Evolutionary conservation across 2,113 vertebrate genomes (phyloP).

Genomic region (Gobius niger): DNA sequence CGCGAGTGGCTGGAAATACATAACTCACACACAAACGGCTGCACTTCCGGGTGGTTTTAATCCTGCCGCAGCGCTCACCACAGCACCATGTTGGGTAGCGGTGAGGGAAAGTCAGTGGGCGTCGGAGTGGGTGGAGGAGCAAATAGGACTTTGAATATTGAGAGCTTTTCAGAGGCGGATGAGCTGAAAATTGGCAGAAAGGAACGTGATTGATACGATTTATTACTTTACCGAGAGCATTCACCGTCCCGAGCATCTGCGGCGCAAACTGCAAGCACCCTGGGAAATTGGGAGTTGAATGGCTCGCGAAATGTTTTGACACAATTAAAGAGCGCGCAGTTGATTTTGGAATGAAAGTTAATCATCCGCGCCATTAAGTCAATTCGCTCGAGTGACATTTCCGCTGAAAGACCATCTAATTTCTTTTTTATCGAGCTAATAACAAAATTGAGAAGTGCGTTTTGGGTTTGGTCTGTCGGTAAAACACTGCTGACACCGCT

Average conservation of each 20-base stretch:
- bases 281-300: slow-evolving; percentile 3
- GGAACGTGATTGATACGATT: slow-evolving; percentile 35
- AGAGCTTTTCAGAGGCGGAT: slow-evolving; percentile 50
- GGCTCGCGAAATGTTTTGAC: not conserved
- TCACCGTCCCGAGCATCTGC: not conserved
- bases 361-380: not conserved
- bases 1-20: slow-evolving; percentile 41
- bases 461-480: not conserved
- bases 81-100: slow-evolving; percentile 61
- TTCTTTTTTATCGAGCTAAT: not conserved
- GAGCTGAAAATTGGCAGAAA: slow-evolving; percentile 44
- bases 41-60: slow-evolving; percentile 44
- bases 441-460: not conserved
- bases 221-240: slow-evolving; percentile 37
- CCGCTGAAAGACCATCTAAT: not conserved
- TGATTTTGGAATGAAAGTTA: not conserved
- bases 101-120: slow-evolving; percentile 57
- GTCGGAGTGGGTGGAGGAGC: slow-evolving; percentile 64
- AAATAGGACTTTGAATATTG: slow-evolving; percentile 55
- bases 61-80: slow-evolving; percentile 47
- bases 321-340: not conserved
- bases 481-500: not conserved
- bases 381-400: not conserved
- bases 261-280: not conserved
- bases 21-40: slow-evolving; percentile 13